Conservation (phyloP, 2,888 invertebrate species). For the Phyto melanocephala region DNA sequence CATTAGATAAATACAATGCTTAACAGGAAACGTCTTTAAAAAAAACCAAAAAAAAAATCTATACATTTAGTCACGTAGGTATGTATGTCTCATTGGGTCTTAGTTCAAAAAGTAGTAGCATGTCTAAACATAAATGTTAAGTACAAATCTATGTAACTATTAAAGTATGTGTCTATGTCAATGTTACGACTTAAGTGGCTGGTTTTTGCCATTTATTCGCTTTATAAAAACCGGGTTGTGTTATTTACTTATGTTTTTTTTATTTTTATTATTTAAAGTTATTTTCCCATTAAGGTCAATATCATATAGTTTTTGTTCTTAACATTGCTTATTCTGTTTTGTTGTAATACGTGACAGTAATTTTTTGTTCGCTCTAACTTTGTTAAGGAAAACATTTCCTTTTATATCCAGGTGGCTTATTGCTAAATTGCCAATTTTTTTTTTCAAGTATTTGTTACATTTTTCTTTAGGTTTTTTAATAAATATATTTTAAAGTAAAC, state of each 20-base stretch:
- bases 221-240: neutral
- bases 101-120: too few species aligned
- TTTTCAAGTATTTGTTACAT: too few species aligned
- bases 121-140: neutral
- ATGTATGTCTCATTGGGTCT: too few species aligned
- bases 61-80: too few species aligned
- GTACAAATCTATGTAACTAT: neutral
- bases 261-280: neutral
- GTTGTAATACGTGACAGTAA: neutral
- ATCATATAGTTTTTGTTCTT: neutral
- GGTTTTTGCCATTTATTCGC: neutral
- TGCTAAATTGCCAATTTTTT: too few species aligned
- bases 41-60: too few species aligned
- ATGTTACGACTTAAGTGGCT: neutral
- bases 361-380: too few species aligned
- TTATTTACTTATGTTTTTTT: neutral
- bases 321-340: neutral
- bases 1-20: too few species aligned
- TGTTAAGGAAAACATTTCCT: too few species aligned
- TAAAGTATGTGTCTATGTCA: neutral
- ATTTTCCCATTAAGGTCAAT: constrained; percentile 6
- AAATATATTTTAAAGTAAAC: too few species aligned
- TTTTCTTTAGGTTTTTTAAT: too few species aligned
- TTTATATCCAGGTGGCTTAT: neutral
- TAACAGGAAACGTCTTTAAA: too few species aligned